Evolutionary conservation across 1,140 invertebrate species (phyloP).

Genomic region (Popillia japonica): DNA sequence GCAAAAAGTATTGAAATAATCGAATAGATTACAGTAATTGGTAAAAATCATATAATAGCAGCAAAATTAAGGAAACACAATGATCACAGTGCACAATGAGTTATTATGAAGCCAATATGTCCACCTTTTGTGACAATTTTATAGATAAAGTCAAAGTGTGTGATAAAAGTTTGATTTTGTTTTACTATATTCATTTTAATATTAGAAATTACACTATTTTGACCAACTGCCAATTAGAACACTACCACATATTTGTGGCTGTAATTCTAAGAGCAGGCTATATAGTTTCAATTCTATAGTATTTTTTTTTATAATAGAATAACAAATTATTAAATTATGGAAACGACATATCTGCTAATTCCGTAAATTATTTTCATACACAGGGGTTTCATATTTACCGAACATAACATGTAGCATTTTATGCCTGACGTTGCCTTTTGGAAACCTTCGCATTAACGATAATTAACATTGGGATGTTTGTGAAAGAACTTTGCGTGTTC

Average conservation of each 20-base stretch:
- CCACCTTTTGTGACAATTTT: too few relatives aligned
- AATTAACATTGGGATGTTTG: slow-evolving; percentile 12
- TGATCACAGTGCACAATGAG: too few relatives aligned
- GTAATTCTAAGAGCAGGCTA: background rate
- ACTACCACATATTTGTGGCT: background rate
- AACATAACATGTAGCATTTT: background rate
- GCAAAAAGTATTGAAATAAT: too few relatives aligned
- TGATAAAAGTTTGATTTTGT: too few relatives aligned
- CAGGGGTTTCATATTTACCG: background rate
- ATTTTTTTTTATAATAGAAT: background rate
- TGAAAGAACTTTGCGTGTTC: slow-evolving; percentile 21
- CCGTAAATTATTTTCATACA: background rate
- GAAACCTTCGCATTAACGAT: background rate
- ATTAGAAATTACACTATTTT: too few relatives aligned
- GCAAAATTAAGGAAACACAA: too few relatives aligned
- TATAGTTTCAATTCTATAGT: background rate
- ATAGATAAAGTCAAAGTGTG: too few relatives aligned
- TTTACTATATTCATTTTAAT: too few relatives aligned
- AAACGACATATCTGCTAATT: background rate
- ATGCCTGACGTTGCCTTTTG: background rate
- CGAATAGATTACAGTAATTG: too few relatives aligned
- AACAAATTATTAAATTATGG: background rate
- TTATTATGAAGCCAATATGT: too few relatives aligned
- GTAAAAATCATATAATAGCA: too few relatives aligned
- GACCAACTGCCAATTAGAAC: too few relatives aligned